These are phyloP conservation scores for Labrus mixtus DNA, from an alignment of 2,113 vertebrate genomes.

Conservation along the genomic window DNA sequence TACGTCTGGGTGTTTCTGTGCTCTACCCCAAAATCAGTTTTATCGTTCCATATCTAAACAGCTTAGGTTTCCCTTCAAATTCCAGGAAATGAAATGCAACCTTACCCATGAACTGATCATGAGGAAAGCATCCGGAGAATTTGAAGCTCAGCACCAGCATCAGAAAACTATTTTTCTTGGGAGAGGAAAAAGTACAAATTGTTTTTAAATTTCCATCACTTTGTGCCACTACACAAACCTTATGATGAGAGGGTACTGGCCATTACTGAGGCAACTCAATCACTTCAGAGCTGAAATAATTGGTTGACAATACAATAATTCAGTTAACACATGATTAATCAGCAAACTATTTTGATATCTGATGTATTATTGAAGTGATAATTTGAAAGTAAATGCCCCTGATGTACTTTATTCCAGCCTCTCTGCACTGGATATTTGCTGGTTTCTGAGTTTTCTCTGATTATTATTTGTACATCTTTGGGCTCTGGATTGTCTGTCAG, in stretches of 20 bases:
- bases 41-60: conserved; percentile 39
- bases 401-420: too few relatives aligned
- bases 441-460: too few relatives aligned
- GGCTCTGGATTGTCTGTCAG: too few relatives aligned
- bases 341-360: background rate
- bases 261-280: background rate
- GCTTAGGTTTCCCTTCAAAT: conserved; percentile 34
- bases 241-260: background rate
- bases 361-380: too few relatives aligned
- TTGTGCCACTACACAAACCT: background rate
- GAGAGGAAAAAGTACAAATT: background rate
- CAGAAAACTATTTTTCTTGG: background rate
- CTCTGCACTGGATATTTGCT: too few relatives aligned
- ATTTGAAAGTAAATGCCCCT: too few relatives aligned
- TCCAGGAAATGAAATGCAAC: conserved; percentile 57
- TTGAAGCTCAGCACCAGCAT: background rate
- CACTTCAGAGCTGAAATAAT: background rate
- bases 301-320: background rate
- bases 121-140: conserved; percentile 24
- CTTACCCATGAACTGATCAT: conserved; percentile 8
- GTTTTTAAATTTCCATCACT: background rate
- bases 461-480: too few relatives aligned
- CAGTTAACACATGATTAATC: background rate
- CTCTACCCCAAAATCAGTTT: conserved; percentile 9
- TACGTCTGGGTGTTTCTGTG: conserved; percentile 29